Base-by-base conservation (phyloP, 2,888 invertebrate species). In the Callyntrura guangdongensis region DNA sequence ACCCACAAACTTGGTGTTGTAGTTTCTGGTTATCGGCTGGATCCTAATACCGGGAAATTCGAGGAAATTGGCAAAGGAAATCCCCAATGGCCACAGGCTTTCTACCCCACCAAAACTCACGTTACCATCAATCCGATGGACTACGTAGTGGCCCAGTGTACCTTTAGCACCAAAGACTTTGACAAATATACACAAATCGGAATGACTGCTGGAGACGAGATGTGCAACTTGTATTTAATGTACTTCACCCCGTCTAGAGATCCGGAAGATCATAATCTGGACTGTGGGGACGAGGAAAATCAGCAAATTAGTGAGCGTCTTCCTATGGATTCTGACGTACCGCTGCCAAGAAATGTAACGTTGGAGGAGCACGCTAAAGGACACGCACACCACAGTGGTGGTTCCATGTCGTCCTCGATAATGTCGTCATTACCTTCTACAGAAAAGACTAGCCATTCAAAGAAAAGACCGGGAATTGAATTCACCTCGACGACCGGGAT, bases 81-180 rank as follows among this genome's bases (percentile, higher is more conserved):
- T 94, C 96, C 96, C 0, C 96, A 96, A 93, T 96, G 96, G 96
- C 96, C 96, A 0, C 96, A 90, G 95, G 95, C 96, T 14, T 96
- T 96, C 94, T 96, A 96, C 94, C 95, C 96, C 45, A 95, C 95
- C 92, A 93, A 94, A n/a, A 92, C 94, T 9, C 91, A 95, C 56
- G 53, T 92, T 5, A 94, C 94, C 17, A 95, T 96, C 14, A 94
- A 95, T 25, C 95, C 95, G 25, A 95, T 95, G 47, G 96, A 96
- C 93, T 94, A 94, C 77, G 93, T 94, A 94, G 95, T 95, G 74
- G 96, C 96, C 0, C 95, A 96, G 27, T 96, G 96, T 93, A 95
- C 96, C 25, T 96, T 95, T 94, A 95, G 96, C 92, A 95, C 96
- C 0, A 94, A 94, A 17, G 94, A 94, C 25, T 95, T 95, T 91